Conservation (phyloP, 2,888 invertebrate species). For the Chalcis sispes region DNA sequence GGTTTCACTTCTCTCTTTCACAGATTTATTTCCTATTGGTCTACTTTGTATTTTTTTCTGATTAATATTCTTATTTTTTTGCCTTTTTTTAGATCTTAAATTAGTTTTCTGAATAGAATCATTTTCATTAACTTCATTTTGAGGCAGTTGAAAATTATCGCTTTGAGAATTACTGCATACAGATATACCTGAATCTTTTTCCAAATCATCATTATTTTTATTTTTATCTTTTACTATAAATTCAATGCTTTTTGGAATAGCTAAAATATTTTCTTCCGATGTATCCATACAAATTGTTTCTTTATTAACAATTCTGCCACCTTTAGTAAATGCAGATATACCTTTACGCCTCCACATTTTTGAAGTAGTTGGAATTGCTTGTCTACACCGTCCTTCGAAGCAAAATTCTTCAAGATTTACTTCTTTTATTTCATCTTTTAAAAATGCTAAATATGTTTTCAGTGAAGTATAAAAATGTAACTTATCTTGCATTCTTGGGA, state of each 20-base stretch:
- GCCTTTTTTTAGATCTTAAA: slow-evolving; percentile 31
- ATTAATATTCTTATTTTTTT: slow-evolving; percentile 17
- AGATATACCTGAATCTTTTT: slow-evolving; percentile 52
- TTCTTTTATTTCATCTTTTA: slow-evolving; percentile 68
- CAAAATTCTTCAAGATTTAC: slow-evolving; percentile 66
- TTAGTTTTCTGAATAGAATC: background rate
- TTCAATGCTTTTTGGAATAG: slow-evolving; percentile 63
- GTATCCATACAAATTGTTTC: slow-evolving; percentile 66
- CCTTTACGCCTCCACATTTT: slow-evolving; percentile 72
- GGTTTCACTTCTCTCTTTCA: slow-evolving; percentile 32
- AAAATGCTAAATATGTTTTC: slow-evolving; percentile 68
- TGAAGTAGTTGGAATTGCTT: slow-evolving; percentile 67
- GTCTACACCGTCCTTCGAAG: slow-evolving; percentile 70
- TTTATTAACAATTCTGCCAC: slow-evolving; percentile 70
- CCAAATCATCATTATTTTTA: slow-evolving; percentile 35
- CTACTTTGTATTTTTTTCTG: slow-evolving; percentile 50
- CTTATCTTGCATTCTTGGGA: slow-evolving; percentile 73
- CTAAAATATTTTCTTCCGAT: slow-evolving; percentile 66
- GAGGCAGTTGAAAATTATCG: background rate
- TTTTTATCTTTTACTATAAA: slow-evolving; percentile 63
- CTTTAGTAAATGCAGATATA: slow-evolving; percentile 67
- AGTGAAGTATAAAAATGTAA: slow-evolving; percentile 70
- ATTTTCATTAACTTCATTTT: slow-evolving; percentile 24
- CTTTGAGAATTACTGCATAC: slow-evolving; percentile 33
- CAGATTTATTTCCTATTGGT: slow-evolving; percentile 8